These are phyloP conservation scores for Pheosia tremula DNA, from an alignment of 2,888 invertebrate species.

Conservation along the genomic window DNA sequence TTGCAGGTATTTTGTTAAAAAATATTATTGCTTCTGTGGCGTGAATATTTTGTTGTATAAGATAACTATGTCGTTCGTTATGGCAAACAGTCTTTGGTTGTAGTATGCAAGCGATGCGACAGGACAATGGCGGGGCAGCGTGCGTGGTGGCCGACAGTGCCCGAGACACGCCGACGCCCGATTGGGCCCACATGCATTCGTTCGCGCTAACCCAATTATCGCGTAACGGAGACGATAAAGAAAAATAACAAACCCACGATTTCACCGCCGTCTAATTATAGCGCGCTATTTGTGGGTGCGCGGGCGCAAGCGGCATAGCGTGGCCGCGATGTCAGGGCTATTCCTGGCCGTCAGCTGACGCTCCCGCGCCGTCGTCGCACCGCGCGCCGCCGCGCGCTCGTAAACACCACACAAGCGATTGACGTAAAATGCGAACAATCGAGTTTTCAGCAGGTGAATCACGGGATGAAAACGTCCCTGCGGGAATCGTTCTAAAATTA, in stretches of 20 bases:
- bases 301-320: conserved; percentile 82
- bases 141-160: conserved; percentile 50
- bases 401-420: conserved; percentile 83
- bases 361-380: conserved; percentile 59
- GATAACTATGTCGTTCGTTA: neutral
- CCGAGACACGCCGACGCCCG: conserved; percentile 82
- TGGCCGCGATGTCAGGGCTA: conserved; percentile 83
- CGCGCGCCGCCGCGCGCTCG: conserved; percentile 61
- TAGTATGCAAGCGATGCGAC: conserved; percentile 24
- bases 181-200: conserved; percentile 80
- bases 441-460: conserved; percentile 83
- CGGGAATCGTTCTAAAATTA: conserved; percentile 77
- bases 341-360: conserved; percentile 84
- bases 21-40: too few relatives aligned
- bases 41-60: neutral
- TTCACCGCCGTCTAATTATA: conserved; percentile 83
- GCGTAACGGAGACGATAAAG: conserved; percentile 83
- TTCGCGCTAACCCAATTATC: conserved; percentile 82
- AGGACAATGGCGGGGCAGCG: conserved; percentile 63
- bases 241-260: conserved; percentile 85
- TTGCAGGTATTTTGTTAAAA: too few relatives aligned
- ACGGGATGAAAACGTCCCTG: conserved; percentile 79
- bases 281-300: conserved; percentile 81
- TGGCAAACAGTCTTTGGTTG: neutral
- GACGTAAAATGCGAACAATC: conserved; percentile 83